Percentiles rank a stretch among this genome's conserved stretches.
phyloP scores from a whole-genome alignment of 2,888 invertebrate species.

The Heliconius cydno region DNA sequence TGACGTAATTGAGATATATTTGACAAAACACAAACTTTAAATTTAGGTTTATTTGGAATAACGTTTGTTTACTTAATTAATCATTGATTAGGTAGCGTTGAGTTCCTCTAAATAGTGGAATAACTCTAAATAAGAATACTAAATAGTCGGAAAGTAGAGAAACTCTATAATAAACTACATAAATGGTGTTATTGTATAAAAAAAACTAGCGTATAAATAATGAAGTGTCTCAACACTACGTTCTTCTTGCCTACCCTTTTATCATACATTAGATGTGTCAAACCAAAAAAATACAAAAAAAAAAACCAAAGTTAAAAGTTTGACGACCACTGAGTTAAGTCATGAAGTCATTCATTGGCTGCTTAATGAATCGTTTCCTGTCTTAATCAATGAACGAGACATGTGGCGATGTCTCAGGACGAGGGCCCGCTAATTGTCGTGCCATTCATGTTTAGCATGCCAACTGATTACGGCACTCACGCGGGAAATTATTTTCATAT shows the following conservation, averaged over 20 bases:
- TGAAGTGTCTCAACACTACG: too few relatives aligned
- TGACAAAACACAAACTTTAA: neutral
- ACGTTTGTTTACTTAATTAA: neutral
- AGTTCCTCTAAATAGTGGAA: neutral
- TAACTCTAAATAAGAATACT: neutral
- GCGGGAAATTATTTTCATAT: neutral
- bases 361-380: conserved; percentile 53
- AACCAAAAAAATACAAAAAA: neutral
- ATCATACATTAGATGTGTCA: neutral
- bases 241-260: neutral
- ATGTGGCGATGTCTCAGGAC: conserved; percentile 40
- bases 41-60: neutral
- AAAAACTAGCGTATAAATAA: neutral
- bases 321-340: conserved; percentile 23
- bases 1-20: neutral
- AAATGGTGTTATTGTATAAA: neutral
- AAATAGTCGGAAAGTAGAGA: too few relatives aligned
- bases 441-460: conserved; percentile 23
- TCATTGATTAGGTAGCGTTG: neutral
- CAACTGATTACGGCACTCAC: neutral
- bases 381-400: conserved; percentile 51
- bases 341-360: conserved; percentile 46
- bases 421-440: conserved; percentile 41
- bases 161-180: neutral
- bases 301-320: conserved; percentile 9